Evolutionary conservation across 2,113 vertebrate genomes (phyloP), one percentile per base, ranked within the genome.

Genomic region (Crotophaga sulcirostris): DNA sequence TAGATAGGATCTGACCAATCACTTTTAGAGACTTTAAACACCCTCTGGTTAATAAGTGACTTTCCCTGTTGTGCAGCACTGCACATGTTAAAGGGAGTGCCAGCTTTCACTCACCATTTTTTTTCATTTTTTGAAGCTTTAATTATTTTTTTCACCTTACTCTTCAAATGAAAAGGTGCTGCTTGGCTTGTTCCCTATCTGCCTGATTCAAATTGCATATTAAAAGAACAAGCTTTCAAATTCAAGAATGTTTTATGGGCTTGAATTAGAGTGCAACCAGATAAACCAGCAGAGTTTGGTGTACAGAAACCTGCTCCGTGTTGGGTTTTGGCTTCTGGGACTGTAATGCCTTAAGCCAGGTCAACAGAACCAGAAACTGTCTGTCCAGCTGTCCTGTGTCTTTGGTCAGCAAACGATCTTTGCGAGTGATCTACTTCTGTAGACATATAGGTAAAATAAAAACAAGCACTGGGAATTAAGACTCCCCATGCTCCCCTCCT

Each of bases 1-100:
- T 7, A n/a, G 80, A 29, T 58, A 58, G 76, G 59, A 69, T 88
- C 72, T 84, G 72, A 16, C 86, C 91, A 80, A 52, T 90, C 9
- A 6, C 40, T 86, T 66, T 3, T 5, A 10, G 49, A 77, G 79
- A 19, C 44, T 60, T 80, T 40, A 52, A 79, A 90, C 91, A 92
- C 75, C 86, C 72, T 72, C 80, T 91, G 68, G 89, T 93, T 95
- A 87, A 87, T 93, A 70, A 87, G 63, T 81, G 36, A 74, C 80
- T 25, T 62, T 55, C n/a, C 51, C 55, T 86, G 59, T 84, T 70
- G 0, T n/a, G 51, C 73, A 40, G 31, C 55, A 9, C 44, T 69
- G 63, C 49, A 2, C 18, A 1, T 21, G 40, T 47, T 42, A 29
- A 8, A 33, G 15, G 62, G 24, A 49, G 51, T 21, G 72, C 40